A percentile compares a stretch with the other conserved stretches of the same genome.
These are phyloP conservation scores for Athripsodes cinereus DNA, from an alignment of 2,888 invertebrate species.

Conservation along the genomic window DNA sequence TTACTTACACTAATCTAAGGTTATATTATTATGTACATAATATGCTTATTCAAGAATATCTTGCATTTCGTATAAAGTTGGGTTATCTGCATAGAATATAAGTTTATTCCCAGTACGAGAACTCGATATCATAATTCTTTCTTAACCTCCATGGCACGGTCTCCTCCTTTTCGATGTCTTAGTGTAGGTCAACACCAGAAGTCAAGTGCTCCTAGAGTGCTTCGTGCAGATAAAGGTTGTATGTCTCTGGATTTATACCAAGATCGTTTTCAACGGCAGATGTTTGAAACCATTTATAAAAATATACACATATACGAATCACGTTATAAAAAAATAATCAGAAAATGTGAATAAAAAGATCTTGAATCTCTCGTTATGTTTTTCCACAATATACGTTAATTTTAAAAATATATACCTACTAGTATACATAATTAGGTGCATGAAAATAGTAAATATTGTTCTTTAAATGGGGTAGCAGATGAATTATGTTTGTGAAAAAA, in stretches of 20 bases:
- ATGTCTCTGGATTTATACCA: neutral
- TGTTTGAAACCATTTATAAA: too few relatives aligned
- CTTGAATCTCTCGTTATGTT: too few relatives aligned
- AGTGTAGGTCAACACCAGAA: neutral
- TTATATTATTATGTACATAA: neutral
- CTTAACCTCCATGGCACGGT: neutral
- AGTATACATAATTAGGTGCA: too few relatives aligned
- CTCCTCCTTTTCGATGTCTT: constrained; percentile 2
- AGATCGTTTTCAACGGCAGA: neutral
- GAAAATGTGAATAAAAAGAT: too few relatives aligned
- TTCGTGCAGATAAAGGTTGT: neutral
- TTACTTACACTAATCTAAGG: too few relatives aligned
- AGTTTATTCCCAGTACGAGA: neutral
- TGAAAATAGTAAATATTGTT: too few relatives aligned
- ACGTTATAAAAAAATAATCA: too few relatives aligned
- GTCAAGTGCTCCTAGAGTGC: neutral
- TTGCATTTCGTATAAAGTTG: neutral
- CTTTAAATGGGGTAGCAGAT: too few relatives aligned
- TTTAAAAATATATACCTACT: too few relatives aligned
- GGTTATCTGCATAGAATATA: neutral
- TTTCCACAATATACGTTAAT: too few relatives aligned
- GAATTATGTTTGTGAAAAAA: too few relatives aligned
- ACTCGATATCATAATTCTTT: constrained; percentile 2
- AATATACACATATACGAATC: too few relatives aligned
- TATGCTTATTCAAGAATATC: neutral